Evolutionary conservation across 2,888 invertebrate species (phyloP), one percentile per base, ranked within the genome.

Genomic region (Eurytoma californica): DNA sequence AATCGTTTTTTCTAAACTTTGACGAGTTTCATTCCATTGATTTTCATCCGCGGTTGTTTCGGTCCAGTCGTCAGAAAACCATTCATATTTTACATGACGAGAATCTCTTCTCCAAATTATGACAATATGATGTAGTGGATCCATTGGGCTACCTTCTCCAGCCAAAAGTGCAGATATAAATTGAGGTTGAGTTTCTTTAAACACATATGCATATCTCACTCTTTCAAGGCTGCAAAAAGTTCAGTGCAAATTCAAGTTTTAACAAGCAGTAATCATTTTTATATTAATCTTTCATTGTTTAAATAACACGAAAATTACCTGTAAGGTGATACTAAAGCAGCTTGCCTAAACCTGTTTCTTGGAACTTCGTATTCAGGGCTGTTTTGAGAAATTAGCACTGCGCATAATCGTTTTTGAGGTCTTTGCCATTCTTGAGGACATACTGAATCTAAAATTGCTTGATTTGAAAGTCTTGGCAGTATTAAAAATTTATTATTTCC

Each of bases 361-460:
- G 93, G 92, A 66, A 91, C 88, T 85, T 94, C 93, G 84, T 94
- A 93, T 79, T 91, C 89, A n/a, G 91, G 90, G 51, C 89, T 92
- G 79, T 93, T 93, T 85, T 93, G 92, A 72, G 95, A 95, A 84
- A 98, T 94, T 84, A 97, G 92, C 87, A 98, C 93, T 73, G 96
- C 93, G 91, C 97, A 94, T 81, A 96, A 91, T 4, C 94, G 93
- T 85, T 95, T 95, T 28, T 94, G 92, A 0, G 94, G 94, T 76
- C 94, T 94, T 83, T 96, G 94, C 94, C 96, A 95, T 89, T 97
- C 97, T 77, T 95, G 94, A 0, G 98, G 98, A 87, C 98, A 98
- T 73, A 98, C 92, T 9, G 94, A 93, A 87, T 97, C 96, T 85
- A 97, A 91, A 86, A 92, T 91, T 84, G 94, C 96, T 92, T 98